A percentile compares a stretch with the other conserved stretches of the same genome.
phyloP scores from a whole-genome alignment of 2,888 invertebrate species.

The Mycalesis mineus region DNA sequence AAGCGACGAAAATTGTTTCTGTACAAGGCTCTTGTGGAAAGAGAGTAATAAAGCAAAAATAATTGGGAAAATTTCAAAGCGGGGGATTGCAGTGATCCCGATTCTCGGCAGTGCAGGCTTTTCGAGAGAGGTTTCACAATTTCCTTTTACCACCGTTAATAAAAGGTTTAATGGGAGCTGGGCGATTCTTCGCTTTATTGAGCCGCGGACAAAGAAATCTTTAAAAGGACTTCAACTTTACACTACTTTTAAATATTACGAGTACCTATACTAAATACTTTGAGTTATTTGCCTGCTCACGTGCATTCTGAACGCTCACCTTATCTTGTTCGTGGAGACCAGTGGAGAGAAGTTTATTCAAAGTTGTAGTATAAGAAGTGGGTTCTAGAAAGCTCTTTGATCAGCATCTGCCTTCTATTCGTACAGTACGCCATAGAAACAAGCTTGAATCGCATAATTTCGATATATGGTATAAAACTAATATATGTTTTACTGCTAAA shows the following conservation, averaged over 20 bases:
- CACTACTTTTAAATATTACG: background rate
- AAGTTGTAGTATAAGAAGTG: too few relatives aligned
- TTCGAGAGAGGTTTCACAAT: conserved; percentile 12
- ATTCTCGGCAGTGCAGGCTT: conserved; percentile 17
- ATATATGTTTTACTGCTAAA: too few relatives aligned
- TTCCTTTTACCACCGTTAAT: conserved; percentile 16
- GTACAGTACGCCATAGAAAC: too few relatives aligned
- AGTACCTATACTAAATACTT: too few relatives aligned
- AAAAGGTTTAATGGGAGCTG: conserved; percentile 16
- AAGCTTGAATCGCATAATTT: too few relatives aligned
- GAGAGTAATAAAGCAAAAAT: conserved; percentile 23
- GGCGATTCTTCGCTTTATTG: conserved; percentile 10
- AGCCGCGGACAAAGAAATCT: background rate
- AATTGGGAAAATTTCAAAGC: conserved; percentile 20
- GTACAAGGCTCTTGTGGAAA: conserved; percentile 18
- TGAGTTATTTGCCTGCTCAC: too few relatives aligned
- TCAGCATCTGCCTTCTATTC: too few relatives aligned
- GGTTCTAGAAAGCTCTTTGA: too few relatives aligned
- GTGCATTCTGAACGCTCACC: too few relatives aligned
- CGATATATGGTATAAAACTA: too few relatives aligned
- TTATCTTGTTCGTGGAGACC: too few relatives aligned
- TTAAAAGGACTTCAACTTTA: background rate
- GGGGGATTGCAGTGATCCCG: conserved; percentile 17
- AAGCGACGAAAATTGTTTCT: conserved; percentile 15
- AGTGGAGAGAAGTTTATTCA: too few relatives aligned